Evolutionary conservation across 92 coral and sea anemone species (phyloP), one percentile per base, ranked within the genome.

Genomic region (Hydrozoanthus gracilis): DNA sequence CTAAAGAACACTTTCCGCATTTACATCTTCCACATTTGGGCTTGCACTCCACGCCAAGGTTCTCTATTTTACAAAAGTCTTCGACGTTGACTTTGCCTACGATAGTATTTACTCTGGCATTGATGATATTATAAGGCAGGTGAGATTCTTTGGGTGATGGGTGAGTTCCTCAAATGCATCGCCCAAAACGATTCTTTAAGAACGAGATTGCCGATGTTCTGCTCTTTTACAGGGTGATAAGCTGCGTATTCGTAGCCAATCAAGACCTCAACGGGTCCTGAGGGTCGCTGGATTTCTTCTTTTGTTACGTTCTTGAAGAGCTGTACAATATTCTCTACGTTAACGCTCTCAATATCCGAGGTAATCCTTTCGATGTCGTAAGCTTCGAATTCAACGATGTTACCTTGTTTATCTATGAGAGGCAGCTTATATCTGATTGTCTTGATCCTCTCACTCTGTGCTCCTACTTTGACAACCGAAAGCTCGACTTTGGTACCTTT

Each of bases 241-340:
- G 82, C 96, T 7, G 96, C 96, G 60, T 93, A 91, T 60, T 93
- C 92, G 55, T 91, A 93, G 6, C 91, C 92, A 64, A 91, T 84
- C 47, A 84, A 18, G 7, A 86, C 70, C 20, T 86, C 83, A 6
- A 86, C 88, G 12, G 73, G 62, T 74, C 88, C 83, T 58, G 82
- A 45, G 10, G 75, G 88, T 75, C 88, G 76, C n/a, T 7, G 20
- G 0, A 73, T 73, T 46, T 73, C 78, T 48, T 73, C 78, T 49
- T 73, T 73, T 73, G 78, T 73, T 10, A 73, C 78, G 60, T 73
- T 73, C n/a, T 49, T 48, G 60, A 73, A 78, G 13, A 93, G 82
- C 12, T 88, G 89, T 1, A 79, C 62, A 6, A 91, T 80, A n/a
- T 88, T 68, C 7, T 86, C 92, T 6, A 90, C 58, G 69, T 90